Evolutionary conservation across 2,113 vertebrate genomes (phyloP).

Genomic region (Cephalophus harveyi): DNA sequence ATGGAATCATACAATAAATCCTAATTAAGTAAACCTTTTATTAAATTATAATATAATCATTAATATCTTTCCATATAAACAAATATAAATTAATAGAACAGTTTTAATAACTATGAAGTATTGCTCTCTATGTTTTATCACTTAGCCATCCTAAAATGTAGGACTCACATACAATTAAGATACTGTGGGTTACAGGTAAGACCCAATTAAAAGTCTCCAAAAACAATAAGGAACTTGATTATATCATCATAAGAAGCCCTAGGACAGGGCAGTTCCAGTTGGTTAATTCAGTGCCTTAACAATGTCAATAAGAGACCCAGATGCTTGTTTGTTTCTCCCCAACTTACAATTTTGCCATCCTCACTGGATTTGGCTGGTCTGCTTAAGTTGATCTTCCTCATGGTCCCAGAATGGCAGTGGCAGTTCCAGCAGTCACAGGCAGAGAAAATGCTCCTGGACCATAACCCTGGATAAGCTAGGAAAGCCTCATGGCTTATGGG

Average conservation of each 20-base stretch:
- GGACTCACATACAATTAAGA: background rate
- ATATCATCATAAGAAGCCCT: background rate
- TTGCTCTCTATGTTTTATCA: background rate
- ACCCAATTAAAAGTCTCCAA: background rate
- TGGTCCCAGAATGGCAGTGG: background rate
- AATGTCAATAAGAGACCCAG: background rate
- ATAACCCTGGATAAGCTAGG: background rate
- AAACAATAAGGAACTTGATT: background rate
- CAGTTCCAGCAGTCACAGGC: background rate
- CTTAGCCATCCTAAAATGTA: background rate
- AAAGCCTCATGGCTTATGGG: background rate
- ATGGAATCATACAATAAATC: background rate
- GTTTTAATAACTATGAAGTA: constrained; percentile 3
- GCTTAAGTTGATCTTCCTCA: background rate
- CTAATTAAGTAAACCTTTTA: background rate
- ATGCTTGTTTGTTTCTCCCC: background rate
- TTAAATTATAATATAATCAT: background rate
- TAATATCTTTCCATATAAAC: background rate
- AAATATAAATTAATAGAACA: background rate
- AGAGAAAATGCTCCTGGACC: background rate
- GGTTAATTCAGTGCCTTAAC: background rate
- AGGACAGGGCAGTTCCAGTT: background rate
- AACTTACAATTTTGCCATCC: background rate
- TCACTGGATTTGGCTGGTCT: background rate
- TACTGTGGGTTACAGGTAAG: background rate